Conservation (phyloP, 2,888 invertebrate genomes). For the Acanthosepion pharaonis region DNA sequence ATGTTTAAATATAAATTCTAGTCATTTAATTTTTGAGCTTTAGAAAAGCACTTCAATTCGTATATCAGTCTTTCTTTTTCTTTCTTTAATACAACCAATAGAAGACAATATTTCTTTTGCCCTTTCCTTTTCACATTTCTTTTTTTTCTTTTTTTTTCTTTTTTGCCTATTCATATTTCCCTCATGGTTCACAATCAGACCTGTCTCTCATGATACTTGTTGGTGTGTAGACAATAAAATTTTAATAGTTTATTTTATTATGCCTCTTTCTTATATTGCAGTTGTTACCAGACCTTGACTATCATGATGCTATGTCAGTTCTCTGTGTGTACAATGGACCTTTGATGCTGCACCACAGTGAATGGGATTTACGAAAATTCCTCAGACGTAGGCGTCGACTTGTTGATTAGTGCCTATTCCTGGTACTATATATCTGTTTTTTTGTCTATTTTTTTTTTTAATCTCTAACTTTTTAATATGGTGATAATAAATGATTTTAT, state of each 20-base stretch:
- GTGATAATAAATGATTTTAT: not conserved
- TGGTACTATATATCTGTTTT: not conserved
- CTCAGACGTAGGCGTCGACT: constrained; percentile 55
- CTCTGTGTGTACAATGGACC: constrained; percentile 87
- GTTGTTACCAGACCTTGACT: constrained; percentile 83
- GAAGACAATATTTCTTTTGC: too few relatives aligned
- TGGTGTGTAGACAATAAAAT: not conserved
- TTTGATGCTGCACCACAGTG: constrained; percentile 71
- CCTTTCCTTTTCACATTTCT: too few relatives aligned
- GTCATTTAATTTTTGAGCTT: too few relatives aligned
- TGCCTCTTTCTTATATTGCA: constrained; percentile 75
- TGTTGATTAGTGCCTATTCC: constrained; percentile 1
- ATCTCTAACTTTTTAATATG: not conserved
- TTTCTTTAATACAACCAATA: too few relatives aligned
- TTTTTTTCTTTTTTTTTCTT: too few relatives aligned
- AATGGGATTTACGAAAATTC: constrained; percentile 75
- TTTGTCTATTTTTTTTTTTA: not conserved
- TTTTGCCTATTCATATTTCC: too few relatives aligned
- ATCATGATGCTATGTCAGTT: constrained; percentile 80
- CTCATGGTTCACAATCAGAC: too few relatives aligned
- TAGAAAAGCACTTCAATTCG: too few relatives aligned
- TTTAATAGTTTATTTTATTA: not conserved
- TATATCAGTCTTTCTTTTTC: too few relatives aligned
- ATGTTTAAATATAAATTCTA: too few relatives aligned
- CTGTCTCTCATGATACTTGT: too few relatives aligned